Evolutionary conservation across 2,888 invertebrate genomes (phyloP), one percentile per base, ranked within the genome.

Genomic region (Auanema freiburgensis): DNA sequence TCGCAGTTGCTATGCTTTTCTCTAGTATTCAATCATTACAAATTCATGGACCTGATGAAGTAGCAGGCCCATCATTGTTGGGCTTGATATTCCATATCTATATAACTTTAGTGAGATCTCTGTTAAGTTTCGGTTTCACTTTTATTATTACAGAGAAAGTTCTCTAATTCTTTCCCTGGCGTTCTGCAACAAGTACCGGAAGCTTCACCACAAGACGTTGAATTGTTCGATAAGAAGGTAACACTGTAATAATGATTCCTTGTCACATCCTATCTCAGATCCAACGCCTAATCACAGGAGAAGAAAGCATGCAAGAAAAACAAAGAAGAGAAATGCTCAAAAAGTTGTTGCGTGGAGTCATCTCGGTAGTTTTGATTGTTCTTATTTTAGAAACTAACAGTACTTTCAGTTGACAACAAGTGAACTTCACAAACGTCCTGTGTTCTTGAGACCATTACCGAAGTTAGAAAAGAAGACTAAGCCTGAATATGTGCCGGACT

Each of bases 321-420:
- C 65, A 66, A 55, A 63, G 69, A 18, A 57, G 71, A 16, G 76
- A 78, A 24, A 41, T 76, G 10, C 63, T 76, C 63, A 59, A 71
- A 23, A 78, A 76, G 44, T 51, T 78, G 16, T 55, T 78, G 14
- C 55, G 53, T 40, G 61, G 69, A 21, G 63, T 76, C n/a, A 68
- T 74, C 43, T 65, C 68, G 41, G 72, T 71, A 18, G 49, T 59
- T 44, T 42, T 43, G 14, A 8, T 41, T 33, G 6, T 21, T 33
- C 33, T 55, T 33, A 41, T 6, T 21, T 55, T 40, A 14, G 54
- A 16, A 12, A 21, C 42, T 55, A 8, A 57, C 41, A 14, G 10
- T 16, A 40, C 21, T 3, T 56, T 24, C 49, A 61, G 61, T 3
- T 56, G 12, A 40, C 55, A 10, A 42, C 57, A 6, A 44, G 63